A percentile compares a stretch with the other conserved stretches of the same genome.
Evolutionary conservation across 53 echinoderm and acorn worm genomes (phyloP).

Genomic region (Astropecten irregularis): DNA sequence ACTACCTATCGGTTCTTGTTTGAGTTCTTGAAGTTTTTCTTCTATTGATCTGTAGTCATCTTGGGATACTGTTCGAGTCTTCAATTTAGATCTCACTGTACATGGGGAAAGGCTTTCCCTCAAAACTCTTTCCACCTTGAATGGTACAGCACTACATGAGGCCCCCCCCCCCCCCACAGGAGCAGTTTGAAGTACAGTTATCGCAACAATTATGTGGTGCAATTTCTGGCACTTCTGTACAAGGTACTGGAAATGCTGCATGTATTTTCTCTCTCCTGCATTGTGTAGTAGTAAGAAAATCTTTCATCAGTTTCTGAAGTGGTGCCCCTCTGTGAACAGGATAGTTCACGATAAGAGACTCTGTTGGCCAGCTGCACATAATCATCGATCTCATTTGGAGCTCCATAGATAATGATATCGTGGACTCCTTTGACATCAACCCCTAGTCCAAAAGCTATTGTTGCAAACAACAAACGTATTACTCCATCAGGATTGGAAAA

Average conservation of each 20-base stretch:
- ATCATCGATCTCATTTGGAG: slow-evolving; percentile 3
- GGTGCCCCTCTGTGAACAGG: not conserved
- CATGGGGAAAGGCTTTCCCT: not conserved
- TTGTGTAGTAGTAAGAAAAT: not conserved
- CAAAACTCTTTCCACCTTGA: not conserved
- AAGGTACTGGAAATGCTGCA: not conserved
- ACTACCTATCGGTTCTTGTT: not conserved
- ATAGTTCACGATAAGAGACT: slow-evolving; percentile 32
- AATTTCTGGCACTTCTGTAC: not conserved
- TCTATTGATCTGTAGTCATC: not conserved
- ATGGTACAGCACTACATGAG: not conserved
- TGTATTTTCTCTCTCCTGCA: not conserved
- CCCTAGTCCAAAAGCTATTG: not conserved
- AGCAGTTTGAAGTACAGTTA: slow-evolving; percentile 19
- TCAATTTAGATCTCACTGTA: not conserved
- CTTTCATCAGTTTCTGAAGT: not conserved
- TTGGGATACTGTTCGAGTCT: not conserved
- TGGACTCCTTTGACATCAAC: not conserved
- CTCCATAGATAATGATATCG: not conserved
- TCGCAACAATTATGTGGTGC: slow-evolving; percentile 23
- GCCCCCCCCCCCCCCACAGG: slow-evolving; percentile 16
- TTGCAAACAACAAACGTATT: slow-evolving; percentile 17
- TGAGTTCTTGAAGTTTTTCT: not conserved
- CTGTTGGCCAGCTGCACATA: slow-evolving; percentile 50
- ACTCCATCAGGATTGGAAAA: slow-evolving; percentile 22